A percentile compares a stretch with the other conserved stretches of the same genome.
Conservation (phyloP, 2,888 invertebrate species). For the Meandrusa payeni region DNA sequence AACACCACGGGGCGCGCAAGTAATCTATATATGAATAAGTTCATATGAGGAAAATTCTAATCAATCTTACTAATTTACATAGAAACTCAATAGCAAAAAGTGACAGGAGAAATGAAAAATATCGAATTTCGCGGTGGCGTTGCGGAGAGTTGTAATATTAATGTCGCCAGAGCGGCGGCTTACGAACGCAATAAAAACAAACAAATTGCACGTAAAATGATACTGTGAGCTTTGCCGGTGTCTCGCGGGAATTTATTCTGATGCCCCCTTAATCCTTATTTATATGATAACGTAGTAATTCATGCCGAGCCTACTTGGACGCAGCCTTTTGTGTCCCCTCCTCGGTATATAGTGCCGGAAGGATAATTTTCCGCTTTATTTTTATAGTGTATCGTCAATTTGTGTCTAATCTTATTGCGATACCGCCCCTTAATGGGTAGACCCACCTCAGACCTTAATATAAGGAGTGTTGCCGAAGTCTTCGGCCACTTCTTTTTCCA, state of each 20-base stretch:
- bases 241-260: conserved; percentile 56
- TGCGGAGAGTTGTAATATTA: conserved; percentile 38
- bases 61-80: conserved; percentile 2
- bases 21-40: background rate
- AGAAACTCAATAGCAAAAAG: conserved; percentile 4
- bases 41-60: background rate
- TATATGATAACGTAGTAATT: conserved; percentile 72
- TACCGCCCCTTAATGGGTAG: no score
- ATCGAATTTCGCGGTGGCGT: conserved; percentile 33
- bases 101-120: conserved; percentile 26
- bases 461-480: no score
- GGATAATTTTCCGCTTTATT: no score
- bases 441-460: no score
- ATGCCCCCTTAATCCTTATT: conserved; percentile 70
- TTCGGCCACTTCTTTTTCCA: no score
- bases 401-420: no score
- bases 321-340: background rate
- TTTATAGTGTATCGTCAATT: no score
- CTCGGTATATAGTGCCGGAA: no score
- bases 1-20: no score
- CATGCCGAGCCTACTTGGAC: conserved; percentile 39
- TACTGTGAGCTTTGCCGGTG: conserved; percentile 46
- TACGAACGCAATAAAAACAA: conserved; percentile 59
- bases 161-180: conserved; percentile 36
- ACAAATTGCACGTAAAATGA: conserved; percentile 71